These are phyloP conservation scores for Antheraea mylitta DNA, from an alignment of 1,140 invertebrate species.

Conservation along the genomic window DNA sequence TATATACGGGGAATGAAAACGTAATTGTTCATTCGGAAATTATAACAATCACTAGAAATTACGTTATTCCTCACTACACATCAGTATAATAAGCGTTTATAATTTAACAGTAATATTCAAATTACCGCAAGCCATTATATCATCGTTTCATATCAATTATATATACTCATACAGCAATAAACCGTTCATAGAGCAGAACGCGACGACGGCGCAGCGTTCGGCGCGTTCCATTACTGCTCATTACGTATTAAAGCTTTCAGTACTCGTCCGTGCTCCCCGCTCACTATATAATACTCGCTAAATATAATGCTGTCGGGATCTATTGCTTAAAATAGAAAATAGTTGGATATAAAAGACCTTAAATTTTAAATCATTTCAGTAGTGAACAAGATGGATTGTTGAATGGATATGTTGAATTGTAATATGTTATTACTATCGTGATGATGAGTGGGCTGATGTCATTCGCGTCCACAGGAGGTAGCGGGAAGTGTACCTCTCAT, in stretches of 20 bases:
- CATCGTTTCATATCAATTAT: constrained; percentile 17
- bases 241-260: constrained; percentile 53
- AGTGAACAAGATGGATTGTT: no score
- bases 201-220: constrained; percentile 9
- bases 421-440: no score
- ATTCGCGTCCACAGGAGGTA: no score
- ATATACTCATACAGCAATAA: constrained; percentile 21
- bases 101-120: constrained; percentile 1
- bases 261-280: constrained; percentile 14
- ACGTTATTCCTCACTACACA: neutral
- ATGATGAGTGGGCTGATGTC: no score
- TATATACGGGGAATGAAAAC: no score
- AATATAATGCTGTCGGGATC: neutral
- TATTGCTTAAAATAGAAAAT: neutral
- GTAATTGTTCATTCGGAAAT: neutral
- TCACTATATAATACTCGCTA: constrained; percentile 10
- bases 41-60: neutral
- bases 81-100: constrained; percentile 1
- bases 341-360: no score
- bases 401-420: no score
- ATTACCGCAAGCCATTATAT: neutral
- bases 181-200: constrained; percentile 23
- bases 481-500: no score
- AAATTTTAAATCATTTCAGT: no score
- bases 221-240: constrained; percentile 54